Percentiles rank a stretch among this genome's conserved stretches.
Evolutionary conservation across 2,888 invertebrate species (phyloP).

Genomic region (Philaethria dido): DNA sequence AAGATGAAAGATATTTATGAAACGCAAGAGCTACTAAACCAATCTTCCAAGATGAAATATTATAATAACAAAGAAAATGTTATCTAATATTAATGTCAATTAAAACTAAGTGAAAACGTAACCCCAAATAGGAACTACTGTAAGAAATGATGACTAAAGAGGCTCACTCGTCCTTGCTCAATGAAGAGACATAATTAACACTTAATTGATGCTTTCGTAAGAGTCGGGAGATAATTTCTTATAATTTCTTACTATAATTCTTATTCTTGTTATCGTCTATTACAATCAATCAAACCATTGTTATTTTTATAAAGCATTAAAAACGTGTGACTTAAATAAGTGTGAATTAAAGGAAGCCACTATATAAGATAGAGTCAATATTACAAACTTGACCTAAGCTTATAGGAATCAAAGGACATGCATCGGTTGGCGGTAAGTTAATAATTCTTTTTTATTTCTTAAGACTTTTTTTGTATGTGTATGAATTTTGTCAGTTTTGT

Average conservation of each 20-base stretch:
- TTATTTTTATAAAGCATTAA: slow-evolving; percentile 32
- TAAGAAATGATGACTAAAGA: not conserved
- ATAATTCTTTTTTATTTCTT: not conserved
- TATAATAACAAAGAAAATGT: too few relatives aligned
- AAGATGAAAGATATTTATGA: too few relatives aligned
- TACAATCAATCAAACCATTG: slow-evolving; percentile 39
- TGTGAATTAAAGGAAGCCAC: slow-evolving; percentile 25
- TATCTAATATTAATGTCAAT: too few relatives aligned
- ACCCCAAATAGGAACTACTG: too few relatives aligned
- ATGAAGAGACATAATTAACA: not conserved
- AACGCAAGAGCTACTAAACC: too few relatives aligned
- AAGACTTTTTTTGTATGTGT: not conserved
- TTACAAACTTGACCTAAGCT: slow-evolving; percentile 3
- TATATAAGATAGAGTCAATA: slow-evolving; percentile 31
- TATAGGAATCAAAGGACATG: slow-evolving; percentile 27
- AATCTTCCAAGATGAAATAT: too few relatives aligned
- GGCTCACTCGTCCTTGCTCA: not conserved
- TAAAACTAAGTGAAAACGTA: too few relatives aligned
- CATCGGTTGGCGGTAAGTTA: slow-evolving; percentile 30
- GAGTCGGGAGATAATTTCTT: slow-evolving; percentile 24
- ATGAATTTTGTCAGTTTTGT: too few relatives aligned
- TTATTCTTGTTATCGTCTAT: slow-evolving; percentile 21
- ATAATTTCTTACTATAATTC: slow-evolving; percentile 30
- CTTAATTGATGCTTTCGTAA: slow-evolving; percentile 3
- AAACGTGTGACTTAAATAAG: slow-evolving; percentile 30